Percentiles rank a stretch among this genome's conserved stretches.
Conservation (phyloP, 2,797 vertebrate species). For the Erethizon dorsatum region DNA sequence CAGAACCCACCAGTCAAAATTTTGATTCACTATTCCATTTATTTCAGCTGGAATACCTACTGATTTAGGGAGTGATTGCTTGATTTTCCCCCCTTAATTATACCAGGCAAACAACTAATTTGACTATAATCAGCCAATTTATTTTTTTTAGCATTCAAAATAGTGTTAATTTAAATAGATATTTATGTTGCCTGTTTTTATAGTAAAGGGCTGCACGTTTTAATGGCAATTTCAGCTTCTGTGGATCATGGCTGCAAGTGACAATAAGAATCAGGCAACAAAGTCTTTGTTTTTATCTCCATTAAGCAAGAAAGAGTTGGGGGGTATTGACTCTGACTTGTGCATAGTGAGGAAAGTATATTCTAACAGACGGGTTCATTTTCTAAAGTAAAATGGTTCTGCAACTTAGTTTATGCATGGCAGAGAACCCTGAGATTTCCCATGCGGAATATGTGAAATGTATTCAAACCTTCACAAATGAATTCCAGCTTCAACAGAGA, state of each 20-base stretch:
- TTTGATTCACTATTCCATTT: not conserved
- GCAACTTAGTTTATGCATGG: not conserved
- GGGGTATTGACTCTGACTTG: not conserved
- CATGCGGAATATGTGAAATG: not conserved
- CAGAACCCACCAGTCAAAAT: not conserved
- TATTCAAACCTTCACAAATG: constrained; percentile 49
- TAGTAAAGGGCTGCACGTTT: not conserved
- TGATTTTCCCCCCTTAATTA: not conserved
- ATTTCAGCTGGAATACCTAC: not conserved
- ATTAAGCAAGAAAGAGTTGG: constrained; percentile 55
- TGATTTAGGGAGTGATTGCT: not conserved
- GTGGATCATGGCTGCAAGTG: constrained; percentile 35
- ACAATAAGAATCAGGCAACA: constrained; percentile 73
- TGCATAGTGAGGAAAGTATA: not conserved
- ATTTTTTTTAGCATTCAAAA: not conserved
- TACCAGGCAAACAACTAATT: not conserved
- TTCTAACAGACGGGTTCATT: constrained; percentile 28
- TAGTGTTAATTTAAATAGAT: not conserved
- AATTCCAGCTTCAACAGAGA: not conserved
- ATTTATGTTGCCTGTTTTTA: not conserved
- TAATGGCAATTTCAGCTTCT: not conserved
- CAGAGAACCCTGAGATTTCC: not conserved
- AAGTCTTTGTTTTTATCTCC: constrained; percentile 47
- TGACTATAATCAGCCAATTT: not conserved
- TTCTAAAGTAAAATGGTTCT: constrained; percentile 48